Base-by-base conservation (phyloP, 2,113 vertebrate genomes). In the Bos taurus region DNA sequence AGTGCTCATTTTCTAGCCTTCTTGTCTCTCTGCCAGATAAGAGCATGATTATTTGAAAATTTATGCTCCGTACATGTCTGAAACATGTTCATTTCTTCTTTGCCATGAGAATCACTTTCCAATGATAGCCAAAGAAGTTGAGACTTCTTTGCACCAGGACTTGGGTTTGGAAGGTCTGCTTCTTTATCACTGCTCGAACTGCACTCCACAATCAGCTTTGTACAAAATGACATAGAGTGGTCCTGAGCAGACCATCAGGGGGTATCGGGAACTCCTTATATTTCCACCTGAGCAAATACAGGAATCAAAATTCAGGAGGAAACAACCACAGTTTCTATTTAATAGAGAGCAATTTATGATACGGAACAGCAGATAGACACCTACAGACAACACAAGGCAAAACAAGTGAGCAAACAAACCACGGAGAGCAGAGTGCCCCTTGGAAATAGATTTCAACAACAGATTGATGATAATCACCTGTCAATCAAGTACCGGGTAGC, bases 71-170 rank as follows among this genome's bases (percentile, higher is more conserved):
- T 83, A 82, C 54, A 48, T 88, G 19, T 57, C 82, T 77, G 9
- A 92, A 67, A 86, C 36, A 93, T 71, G 46, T 92, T 91, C 67
- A 74, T 92, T 95, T 97, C 52, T 93, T 88, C 50, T 92, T 48
- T 82, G 14, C 93, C 62, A 16, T 87, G 48, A 84, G 57, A 86
- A 50, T 64, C 64, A 30, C 14, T 90, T 90, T 88, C 62, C 54
- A 78, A 0, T n/a, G 50, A 80, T 40, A 85, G 26, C 36, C 64
- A 36, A 67, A 17, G n/a, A n/a, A 52, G 17, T 30, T 43, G 26
- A 17, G 74, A 25, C 0, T 93, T n/a, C 77, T 86, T 28, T 88
- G 62, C 17, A 15, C n/a, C 5, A 26, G 62, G 19, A 30, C 88
- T 92, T 96, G 56, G 59, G 33, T 94, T 90, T 81, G 30, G 57